These are phyloP conservation scores for Holothuria leucospilota DNA, from an alignment of 53 echinoderm and acorn worm species.

Conservation along the genomic window DNA sequence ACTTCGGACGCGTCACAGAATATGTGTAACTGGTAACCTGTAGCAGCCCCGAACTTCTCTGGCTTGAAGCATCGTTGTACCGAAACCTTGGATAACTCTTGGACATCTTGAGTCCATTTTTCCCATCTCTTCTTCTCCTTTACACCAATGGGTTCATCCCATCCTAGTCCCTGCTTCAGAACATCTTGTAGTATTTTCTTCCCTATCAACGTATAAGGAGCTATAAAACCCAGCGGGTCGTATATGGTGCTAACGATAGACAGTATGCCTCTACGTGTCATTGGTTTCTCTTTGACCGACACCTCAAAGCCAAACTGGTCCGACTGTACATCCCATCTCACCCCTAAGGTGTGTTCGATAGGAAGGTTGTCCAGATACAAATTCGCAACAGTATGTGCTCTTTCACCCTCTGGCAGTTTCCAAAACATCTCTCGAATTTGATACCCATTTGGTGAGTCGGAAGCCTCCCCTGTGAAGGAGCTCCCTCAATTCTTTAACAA, in stretches of 20 bases:
- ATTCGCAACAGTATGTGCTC: slow-evolving; percentile 50
- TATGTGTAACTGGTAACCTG: slow-evolving; percentile 34
- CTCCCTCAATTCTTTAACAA: slow-evolving; percentile 26
- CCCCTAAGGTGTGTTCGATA: slow-evolving; percentile 64
- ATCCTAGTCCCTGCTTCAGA: slow-evolving; percentile 40
- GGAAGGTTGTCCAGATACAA: slow-evolving; percentile 52
- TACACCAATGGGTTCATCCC: slow-evolving; percentile 46
- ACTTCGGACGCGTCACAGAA: slow-evolving; percentile 74
- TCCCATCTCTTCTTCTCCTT: slow-evolving; percentile 4
- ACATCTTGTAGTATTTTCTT: slow-evolving; percentile 57
- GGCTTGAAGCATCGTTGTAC: slow-evolving; percentile 48
- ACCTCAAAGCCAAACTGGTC: no score
- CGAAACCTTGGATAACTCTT: not conserved
- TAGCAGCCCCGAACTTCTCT: slow-evolving; percentile 1
- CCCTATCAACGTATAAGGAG: slow-evolving; percentile 63
- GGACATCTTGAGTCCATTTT: not conserved
- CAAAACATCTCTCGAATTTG: slow-evolving; percentile 54
- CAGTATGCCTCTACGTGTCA: no score
- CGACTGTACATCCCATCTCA: slow-evolving; percentile 52
- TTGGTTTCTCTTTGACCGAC: no score
- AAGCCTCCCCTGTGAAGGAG: slow-evolving; percentile 61
- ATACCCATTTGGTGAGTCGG: slow-evolving; percentile 67
- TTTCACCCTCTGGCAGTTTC: slow-evolving; percentile 31
- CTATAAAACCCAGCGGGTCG: slow-evolving; percentile 48
- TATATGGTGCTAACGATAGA: no score